Base-by-base conservation (phyloP, 2,113 vertebrate species). In the Hippocampus comes region DNA sequence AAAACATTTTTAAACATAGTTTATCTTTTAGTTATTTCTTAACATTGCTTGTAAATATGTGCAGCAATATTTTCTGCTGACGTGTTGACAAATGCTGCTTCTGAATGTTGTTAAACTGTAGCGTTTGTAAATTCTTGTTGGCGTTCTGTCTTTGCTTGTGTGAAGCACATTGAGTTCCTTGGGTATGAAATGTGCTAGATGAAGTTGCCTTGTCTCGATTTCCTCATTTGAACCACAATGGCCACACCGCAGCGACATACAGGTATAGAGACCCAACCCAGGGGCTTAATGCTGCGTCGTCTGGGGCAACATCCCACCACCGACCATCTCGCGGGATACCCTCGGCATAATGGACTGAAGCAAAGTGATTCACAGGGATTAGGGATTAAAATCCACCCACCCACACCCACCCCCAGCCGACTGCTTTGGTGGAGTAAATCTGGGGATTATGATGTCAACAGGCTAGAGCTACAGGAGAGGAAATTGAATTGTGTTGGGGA, bases 391-490 rank as follows among this genome's bases (percentile, higher is more conserved):
- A 89, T 72, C 85, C 82, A 76, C 81, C 27, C 20, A 17, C 9
- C 9, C 53, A 34, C 82, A 76, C 87, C 80, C 27, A 17, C 25
- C 5, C 9, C 55, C 55, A 25, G 27, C 17, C 3, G 71, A 77
- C 77, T 75, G 80, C 81, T 89, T 90, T 82, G 89, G 84, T 84
- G 69, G 83, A 88, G 86, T 91, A 90, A 93, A 93, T 94, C 92
- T 90, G 78, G 81, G 91, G 91, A 93, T 94, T 94, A 93, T 91
- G 90, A 93, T 90, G 90, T 93, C 88, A 90, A 84, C 86, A 74
- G 83, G 77, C 82, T 59, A 71, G 75, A 83, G 86, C 82, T 74
- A 76, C 73, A 67, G 77, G 68, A 73, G 83, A 87, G 83, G 88
- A 91, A 91, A 91, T 89, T 88, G 80, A 91, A 91, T 89, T 90